phyloP scores from a whole-genome alignment of 1,140 invertebrate genomes.

The Chionoecetes opilio region DNA sequence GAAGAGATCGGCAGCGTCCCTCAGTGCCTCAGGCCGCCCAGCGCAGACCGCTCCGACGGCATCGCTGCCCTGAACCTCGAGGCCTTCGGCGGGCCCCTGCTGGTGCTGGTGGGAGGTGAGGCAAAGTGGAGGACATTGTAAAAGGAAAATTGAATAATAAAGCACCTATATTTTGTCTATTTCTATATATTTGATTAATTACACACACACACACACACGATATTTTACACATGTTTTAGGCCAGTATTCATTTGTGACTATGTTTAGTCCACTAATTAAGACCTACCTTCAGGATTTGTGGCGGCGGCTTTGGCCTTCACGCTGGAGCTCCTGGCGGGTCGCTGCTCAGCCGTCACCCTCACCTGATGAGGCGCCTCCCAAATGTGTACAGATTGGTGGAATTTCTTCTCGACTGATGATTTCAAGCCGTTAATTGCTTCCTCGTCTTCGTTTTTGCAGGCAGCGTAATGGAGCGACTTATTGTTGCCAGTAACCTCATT shows the following conservation, averaged over 20 bases:
- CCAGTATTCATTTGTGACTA: background rate
- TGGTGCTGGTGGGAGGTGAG: slow-evolving; percentile 39
- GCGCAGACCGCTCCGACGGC: background rate
- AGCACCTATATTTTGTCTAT: no score
- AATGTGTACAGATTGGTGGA: no score
- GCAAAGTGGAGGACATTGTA: background rate
- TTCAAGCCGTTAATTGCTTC: no score
- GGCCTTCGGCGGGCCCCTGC: slow-evolving; percentile 11
- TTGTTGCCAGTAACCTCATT: no score
- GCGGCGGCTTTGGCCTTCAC: background rate
- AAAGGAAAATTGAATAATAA: background rate
- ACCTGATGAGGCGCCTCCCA: no score
- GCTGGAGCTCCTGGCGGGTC: background rate
- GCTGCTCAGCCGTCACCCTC: background rate
- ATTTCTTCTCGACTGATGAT: no score
- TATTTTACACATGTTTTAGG: no score
- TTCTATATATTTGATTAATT: no score
- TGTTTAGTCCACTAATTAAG: no score
- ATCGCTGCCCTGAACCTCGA: background rate
- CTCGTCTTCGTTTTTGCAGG: no score
- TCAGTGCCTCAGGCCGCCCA: slow-evolving; percentile 53
- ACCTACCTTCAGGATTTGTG: background rate
- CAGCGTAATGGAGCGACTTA: no score
- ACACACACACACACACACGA: no score
- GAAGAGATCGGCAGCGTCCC: slow-evolving; percentile 40